Evolutionary conservation across 2,113 vertebrate genomes (phyloP), one percentile per base, ranked within the genome.

Genomic region (Ochotona curzoniae): DNA sequence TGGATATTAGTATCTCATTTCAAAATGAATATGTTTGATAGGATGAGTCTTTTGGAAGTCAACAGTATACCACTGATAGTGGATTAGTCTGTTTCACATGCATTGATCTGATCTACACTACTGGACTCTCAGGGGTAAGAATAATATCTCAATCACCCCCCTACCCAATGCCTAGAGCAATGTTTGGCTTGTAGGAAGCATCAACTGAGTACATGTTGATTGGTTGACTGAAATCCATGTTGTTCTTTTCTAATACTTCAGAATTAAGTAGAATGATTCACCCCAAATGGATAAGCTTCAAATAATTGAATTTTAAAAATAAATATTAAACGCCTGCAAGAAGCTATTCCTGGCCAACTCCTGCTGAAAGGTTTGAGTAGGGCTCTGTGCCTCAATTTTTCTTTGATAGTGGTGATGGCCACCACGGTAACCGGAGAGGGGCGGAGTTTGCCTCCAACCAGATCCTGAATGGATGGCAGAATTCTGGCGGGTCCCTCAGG

Each of bases 261-360:
- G 73, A 76, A 82, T 78, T 32, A 76, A n/a, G 57, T 38, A 87
- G n/a, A 96, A 93, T 64, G n/a, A 35, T 78, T 71, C 17, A 80
- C 4, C 38, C 28, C 23, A 87, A 61, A 66, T 1, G 32, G 32
- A 66, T 13, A 87, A 26, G 74, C 18, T 78, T 90, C 23, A 92
- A 88, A 86, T 26, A 83, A 87, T 21, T 74, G 5, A 92, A 67
- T 51, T 96, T 78, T 95, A 44, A 94, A 93, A 32, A 70, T 57
- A 76, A 83, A 91, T 78, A 81, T 71, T 87, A 81, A 83, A 73
- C 38, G 79, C 20, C 26, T 54, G 15, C 38, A 57, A 15, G 57
- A 23, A 91, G 9, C 13, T 73, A n/a, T 84, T 70, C 5, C 57
- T 82, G 35, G 57, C 32, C 18, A 26, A 89, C 89, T 86, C 7